Conservation (phyloP, 1,140 invertebrate species). For the Papilio polytes region DNA sequence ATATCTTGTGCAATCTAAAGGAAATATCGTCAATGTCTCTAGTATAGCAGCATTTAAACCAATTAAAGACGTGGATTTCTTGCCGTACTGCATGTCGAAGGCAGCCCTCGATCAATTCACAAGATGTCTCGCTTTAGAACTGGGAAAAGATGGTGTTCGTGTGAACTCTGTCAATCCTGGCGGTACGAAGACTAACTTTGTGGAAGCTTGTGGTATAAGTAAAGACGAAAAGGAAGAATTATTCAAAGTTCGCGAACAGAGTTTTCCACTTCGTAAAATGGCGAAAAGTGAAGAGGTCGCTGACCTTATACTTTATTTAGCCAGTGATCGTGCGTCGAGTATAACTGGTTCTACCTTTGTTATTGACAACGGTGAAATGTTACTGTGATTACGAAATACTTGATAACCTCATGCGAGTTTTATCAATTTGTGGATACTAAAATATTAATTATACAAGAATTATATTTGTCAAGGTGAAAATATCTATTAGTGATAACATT, state of each 20-base stretch:
- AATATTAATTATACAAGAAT: too few relatives aligned
- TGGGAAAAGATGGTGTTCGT: slow-evolving; percentile 47
- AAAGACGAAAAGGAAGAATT: slow-evolving; percentile 39
- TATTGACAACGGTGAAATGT: slow-evolving; percentile 91
- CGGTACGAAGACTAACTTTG: slow-evolving; percentile 46
- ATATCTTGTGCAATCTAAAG: slow-evolving; percentile 51
- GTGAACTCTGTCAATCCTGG: slow-evolving; percentile 54
- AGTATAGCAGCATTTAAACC: slow-evolving; percentile 49
- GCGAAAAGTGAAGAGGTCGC: slow-evolving; percentile 88
- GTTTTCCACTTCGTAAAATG: slow-evolving; percentile 53
- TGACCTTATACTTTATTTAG: slow-evolving; percentile 91
- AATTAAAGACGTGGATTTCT: slow-evolving; percentile 45
- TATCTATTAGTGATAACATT: too few relatives aligned
- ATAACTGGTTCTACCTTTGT: slow-evolving; percentile 92
- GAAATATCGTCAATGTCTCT: slow-evolving; percentile 58
- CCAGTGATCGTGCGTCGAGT: slow-evolving; percentile 91
- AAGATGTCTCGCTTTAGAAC: slow-evolving; percentile 46
- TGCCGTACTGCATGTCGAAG: slow-evolving; percentile 50
- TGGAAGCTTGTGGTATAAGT: slow-evolving; percentile 40
- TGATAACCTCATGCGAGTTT: not conserved
- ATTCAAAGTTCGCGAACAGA: slow-evolving; percentile 39
- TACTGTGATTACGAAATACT: slow-evolving; percentile 52
- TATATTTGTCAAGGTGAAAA: too few relatives aligned
- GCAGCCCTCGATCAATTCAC: slow-evolving; percentile 51
- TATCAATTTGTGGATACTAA: slow-evolving; percentile 23